These are phyloP conservation scores for Palythoa grandiflora DNA, from an alignment of 92 coral and sea anemone genomes.

Conservation along the genomic window DNA sequence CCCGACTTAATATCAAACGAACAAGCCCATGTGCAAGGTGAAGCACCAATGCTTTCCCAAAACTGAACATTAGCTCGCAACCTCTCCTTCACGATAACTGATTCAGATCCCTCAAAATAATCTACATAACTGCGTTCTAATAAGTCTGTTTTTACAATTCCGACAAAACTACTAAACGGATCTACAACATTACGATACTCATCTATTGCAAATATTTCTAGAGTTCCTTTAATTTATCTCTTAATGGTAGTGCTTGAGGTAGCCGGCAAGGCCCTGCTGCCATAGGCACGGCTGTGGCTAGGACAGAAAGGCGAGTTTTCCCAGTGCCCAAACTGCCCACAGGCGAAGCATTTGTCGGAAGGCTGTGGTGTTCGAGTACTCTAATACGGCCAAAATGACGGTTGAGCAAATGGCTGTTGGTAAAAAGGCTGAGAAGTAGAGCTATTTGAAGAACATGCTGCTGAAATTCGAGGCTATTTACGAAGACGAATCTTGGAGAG, in stretches of 20 bases:
- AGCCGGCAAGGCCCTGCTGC: neutral
- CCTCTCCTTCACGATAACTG: slow-evolving; percentile 27
- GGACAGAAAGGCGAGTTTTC: too few species aligned
- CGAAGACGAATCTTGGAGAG: too few species aligned
- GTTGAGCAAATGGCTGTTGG: neutral
- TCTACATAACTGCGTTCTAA: slow-evolving; percentile 22
- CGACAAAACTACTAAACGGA: neutral
- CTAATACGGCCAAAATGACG: neutral
- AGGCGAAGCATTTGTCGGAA: slow-evolving; percentile 53
- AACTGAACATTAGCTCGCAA: slow-evolving; percentile 24
- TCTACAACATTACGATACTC: neutral
- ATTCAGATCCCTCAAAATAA: neutral
- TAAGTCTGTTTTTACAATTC: neutral
- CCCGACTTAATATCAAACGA: slow-evolving; percentile 66
- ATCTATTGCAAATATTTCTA: neutral
- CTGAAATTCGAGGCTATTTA: too few species aligned
- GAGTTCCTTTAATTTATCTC: neutral
- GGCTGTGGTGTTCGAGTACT: slow-evolving; percentile 39
- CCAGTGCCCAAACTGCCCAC: slow-evolving; percentile 59
- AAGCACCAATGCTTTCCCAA: slow-evolving; percentile 62
- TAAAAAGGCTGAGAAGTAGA: slow-evolving; percentile 29
- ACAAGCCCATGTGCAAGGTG: slow-evolving; percentile 38
- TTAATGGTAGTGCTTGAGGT: neutral
- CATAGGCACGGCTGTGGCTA: neutral
- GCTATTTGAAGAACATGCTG: slow-evolving; percentile 1